These are phyloP conservation scores for Dromaius novaehollandiae DNA, from an alignment of 2,113 vertebrate species.

Conservation along the genomic window DNA sequence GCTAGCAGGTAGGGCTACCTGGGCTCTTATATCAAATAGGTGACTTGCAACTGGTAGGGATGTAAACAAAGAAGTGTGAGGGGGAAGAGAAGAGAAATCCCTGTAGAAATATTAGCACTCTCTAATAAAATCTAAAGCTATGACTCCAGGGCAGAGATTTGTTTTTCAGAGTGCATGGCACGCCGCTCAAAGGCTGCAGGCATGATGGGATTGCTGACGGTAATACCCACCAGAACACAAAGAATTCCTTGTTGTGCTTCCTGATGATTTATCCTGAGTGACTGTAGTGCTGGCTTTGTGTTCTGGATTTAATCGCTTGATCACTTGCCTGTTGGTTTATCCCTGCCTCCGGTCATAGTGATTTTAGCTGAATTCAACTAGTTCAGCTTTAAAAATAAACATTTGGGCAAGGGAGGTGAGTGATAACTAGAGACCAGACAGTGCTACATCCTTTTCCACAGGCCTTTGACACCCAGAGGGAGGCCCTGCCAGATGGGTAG, in stretches of 20 bases:
- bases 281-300: background rate
- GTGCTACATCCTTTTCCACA: background rate
- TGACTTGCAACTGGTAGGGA: accelerated
- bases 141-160: background rate
- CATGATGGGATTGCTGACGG: background rate
- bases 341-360: background rate
- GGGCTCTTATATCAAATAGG: no score
- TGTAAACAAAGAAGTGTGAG: background rate
- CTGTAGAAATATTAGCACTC: background rate
- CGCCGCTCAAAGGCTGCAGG: accelerated
- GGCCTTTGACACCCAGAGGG: background rate
- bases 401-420: background rate
- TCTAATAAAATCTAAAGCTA: background rate
- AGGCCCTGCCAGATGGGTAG: accelerated
- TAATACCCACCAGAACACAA: background rate
- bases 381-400: background rate
- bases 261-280: background rate
- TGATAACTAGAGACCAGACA: background rate
- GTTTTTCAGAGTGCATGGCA: background rate
- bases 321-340: background rate
- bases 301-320: background rate
- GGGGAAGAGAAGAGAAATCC: background rate
- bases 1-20: background rate
- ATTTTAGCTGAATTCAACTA: slow-evolving; percentile 1
- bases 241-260: slow-evolving; percentile 21